Conservation (phyloP, 2,113 vertebrate genomes). For the Nesoenas mayeri region DNA sequence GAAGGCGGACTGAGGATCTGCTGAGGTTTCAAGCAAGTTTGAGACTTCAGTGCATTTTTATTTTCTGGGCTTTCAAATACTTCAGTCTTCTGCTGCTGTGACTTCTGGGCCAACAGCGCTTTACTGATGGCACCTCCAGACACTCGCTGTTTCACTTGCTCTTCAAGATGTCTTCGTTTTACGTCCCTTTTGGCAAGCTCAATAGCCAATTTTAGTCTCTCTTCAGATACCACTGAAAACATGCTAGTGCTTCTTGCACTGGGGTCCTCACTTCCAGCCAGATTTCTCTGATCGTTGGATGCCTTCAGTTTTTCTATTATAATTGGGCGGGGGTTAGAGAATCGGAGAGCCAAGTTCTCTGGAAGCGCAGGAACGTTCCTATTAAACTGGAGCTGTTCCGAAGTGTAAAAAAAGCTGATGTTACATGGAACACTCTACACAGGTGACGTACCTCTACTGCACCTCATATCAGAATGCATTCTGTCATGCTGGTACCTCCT, state of each 20-base stretch:
- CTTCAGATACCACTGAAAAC: constrained; percentile 89
- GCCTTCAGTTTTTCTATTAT: constrained; percentile 86
- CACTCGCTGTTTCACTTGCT: constrained; percentile 48
- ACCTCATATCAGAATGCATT: not conserved
- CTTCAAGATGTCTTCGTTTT: constrained; percentile 73
- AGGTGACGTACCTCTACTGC: not conserved
- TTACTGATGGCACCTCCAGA: constrained; percentile 3
- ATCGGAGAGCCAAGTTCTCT: constrained; percentile 79
- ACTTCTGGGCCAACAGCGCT: constrained; percentile 6
- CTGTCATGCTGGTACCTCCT: not conserved
- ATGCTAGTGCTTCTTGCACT: constrained; percentile 71
- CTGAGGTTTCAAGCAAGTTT: not conserved
- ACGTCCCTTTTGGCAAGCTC: constrained; percentile 88
- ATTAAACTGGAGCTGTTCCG: constrained; percentile 86
- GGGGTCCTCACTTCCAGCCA: constrained; percentile 4
- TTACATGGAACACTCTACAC: not conserved
- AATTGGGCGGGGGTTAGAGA: constrained; percentile 80
- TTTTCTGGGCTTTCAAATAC: not conserved
- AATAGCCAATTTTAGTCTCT: constrained; percentile 84
- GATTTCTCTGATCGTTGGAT: not conserved
- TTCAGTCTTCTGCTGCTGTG: constrained; percentile 36
- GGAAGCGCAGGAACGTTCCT: constrained; percentile 72
- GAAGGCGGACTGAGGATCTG: constrained; percentile 10
- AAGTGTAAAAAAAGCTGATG: not conserved
- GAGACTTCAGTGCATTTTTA: not conserved